A percentile compares a stretch with the other conserved stretches of the same genome.
Conservation (phyloP, 2,888 invertebrate species). For the Scaptomyza polygonia region DNA sequence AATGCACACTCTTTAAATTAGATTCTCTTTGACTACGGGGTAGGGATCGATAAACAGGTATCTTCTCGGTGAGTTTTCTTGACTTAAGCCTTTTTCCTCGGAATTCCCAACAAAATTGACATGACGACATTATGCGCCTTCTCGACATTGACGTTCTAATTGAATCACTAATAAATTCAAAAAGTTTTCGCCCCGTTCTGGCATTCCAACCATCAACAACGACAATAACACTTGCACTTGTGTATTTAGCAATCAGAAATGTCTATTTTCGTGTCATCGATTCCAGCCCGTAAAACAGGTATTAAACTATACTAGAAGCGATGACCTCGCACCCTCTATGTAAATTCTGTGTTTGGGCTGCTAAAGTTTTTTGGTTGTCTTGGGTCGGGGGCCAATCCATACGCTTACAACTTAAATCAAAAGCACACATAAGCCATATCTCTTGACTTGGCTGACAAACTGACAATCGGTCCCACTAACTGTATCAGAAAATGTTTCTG, state of each 20-base stretch:
- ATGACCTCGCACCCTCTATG: conserved; percentile 21
- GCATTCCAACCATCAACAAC: conserved; percentile 10
- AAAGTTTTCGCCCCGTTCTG: conserved; percentile 37
- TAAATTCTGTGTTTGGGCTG: conserved; percentile 1
- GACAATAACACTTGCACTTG: conserved; percentile 44
- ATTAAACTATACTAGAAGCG: conserved; percentile 21
- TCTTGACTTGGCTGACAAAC: conserved; percentile 36
- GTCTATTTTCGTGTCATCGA: conserved; percentile 36
- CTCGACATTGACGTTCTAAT: conserved; percentile 67
- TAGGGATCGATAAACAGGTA: too few relatives aligned
- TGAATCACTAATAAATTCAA: conserved; percentile 74
- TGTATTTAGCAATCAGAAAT: conserved; percentile 23
- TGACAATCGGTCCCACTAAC: too few relatives aligned
- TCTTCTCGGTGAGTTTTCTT: background rate
- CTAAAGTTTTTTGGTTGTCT: conserved; percentile 35
- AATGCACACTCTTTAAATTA: too few relatives aligned
- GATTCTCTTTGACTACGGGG: too few relatives aligned
- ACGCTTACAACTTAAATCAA: conserved; percentile 47
- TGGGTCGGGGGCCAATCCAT: conserved; percentile 44
- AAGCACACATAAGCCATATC: conserved; percentile 38
- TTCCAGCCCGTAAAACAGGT: conserved; percentile 28
- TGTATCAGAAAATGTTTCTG: too few relatives aligned
- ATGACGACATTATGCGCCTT: conserved; percentile 13
- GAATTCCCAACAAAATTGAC: background rate
- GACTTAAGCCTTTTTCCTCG: background rate